A percentile compares a stretch with the other conserved stretches of the same genome.
Evolutionary conservation across 92 coral and sea anemone species (phyloP).

Genomic region (Micromussa lordhowensis): DNA sequence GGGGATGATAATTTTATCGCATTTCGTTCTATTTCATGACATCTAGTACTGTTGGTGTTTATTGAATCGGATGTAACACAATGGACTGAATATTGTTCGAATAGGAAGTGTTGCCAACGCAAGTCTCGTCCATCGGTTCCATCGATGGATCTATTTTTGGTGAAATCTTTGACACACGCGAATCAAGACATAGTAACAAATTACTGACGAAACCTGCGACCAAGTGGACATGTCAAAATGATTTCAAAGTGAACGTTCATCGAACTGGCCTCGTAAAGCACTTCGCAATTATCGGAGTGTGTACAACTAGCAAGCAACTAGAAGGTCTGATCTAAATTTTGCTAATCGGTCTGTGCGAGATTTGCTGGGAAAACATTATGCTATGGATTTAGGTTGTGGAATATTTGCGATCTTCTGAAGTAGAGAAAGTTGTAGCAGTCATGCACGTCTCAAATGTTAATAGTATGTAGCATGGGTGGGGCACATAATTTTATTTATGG

Average conservation of each 20-base stretch:
- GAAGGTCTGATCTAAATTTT: not conserved
- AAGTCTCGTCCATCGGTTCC: not conserved
- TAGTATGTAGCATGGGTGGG: constrained; percentile 34
- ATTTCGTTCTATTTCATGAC: constrained; percentile 61
- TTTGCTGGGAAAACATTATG: not conserved
- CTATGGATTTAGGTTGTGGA: not conserved
- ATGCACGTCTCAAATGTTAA: constrained; percentile 3
- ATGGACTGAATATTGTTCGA: constrained; percentile 32
- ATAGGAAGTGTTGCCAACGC: constrained; percentile 29
- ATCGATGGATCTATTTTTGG: not conserved
- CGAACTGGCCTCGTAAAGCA: constrained; percentile 7
- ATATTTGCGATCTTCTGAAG: not conserved
- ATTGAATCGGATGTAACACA: constrained; percentile 76
- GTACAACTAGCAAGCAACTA: not conserved
- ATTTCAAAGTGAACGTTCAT: not conserved
- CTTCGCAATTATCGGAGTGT: not conserved
- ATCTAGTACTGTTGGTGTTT: constrained; percentile 43
- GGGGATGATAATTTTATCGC: constrained; percentile 48
- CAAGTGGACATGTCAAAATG: constrained; percentile 21
- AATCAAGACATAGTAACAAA: constrained; percentile 16
- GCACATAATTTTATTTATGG: constrained; percentile 15
- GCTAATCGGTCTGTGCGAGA: not conserved
- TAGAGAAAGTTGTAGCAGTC: not conserved
- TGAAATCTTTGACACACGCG: not conserved
- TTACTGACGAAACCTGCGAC: constrained; percentile 25